Conservation (phyloP, 2,888 invertebrate genomes). For the Tyria jacobaeae region DNA sequence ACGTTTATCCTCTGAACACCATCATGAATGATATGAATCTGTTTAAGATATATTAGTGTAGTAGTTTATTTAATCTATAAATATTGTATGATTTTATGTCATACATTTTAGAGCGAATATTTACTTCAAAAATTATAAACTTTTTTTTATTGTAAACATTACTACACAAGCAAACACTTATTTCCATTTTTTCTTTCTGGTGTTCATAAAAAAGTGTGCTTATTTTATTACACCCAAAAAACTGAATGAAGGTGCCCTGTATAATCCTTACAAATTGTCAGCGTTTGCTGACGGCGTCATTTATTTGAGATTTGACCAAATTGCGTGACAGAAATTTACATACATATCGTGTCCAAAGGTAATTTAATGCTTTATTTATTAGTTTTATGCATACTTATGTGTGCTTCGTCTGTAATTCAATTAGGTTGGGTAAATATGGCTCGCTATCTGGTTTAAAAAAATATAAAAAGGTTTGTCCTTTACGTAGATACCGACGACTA, state of each 20-base stretch:
- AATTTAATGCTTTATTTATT: conserved; percentile 27
- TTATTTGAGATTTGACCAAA: conserved; percentile 39
- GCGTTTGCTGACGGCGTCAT: conserved; percentile 31
- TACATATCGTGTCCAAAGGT: conserved; percentile 17
- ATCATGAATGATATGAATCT: no score
- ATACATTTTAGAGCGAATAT: no score
- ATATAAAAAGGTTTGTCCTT: conserved; percentile 17
- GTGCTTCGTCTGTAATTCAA: conserved; percentile 5
- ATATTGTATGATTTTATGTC: no score
- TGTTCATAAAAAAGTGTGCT: conserved; percentile 19
- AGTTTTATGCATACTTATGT: conserved; percentile 12
- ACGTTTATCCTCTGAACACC: no score
- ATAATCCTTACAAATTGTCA: conserved; percentile 45
- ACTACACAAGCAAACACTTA: neutral
- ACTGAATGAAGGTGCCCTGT: conserved; percentile 26
- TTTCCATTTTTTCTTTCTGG: neutral
- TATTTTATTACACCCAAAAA: conserved; percentile 34
- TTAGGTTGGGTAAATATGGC: conserved; percentile 9
- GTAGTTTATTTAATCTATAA: no score
- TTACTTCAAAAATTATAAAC: neutral
- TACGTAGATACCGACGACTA: conserved; percentile 4
- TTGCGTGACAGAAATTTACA: conserved; percentile 33
- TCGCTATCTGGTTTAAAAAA: neutral
- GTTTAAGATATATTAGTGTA: no score
- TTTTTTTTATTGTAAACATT: neutral